Evolutionary conservation across 2,797 vertebrate species (phyloP).

Genomic region (Esox lucius): DNA sequence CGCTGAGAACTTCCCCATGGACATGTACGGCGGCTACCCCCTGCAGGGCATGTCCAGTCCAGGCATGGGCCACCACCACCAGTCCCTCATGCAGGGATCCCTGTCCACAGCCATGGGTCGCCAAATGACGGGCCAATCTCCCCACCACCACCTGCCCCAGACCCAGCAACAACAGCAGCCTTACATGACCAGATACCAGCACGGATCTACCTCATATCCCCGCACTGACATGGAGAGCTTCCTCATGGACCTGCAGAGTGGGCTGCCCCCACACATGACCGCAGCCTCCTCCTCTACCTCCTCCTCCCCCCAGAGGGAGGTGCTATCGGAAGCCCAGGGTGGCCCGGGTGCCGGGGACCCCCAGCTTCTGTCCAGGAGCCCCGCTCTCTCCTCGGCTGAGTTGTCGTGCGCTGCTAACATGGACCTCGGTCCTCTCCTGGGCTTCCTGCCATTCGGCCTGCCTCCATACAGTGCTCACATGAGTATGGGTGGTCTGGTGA

Average conservation of each 20-base stretch:
- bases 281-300: slow-evolving; percentile 78
- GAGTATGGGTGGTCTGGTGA: slow-evolving; percentile 86
- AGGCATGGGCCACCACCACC: slow-evolving; percentile 78
- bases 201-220: slow-evolving; percentile 95
- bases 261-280: slow-evolving; percentile 80
- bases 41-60: slow-evolving; percentile 85
- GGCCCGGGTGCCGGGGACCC: slow-evolving; percentile 61
- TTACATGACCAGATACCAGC: slow-evolving; percentile 89
- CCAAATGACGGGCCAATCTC: slow-evolving; percentile 81
- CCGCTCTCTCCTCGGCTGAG: slow-evolving; percentile 83
- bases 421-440: slow-evolving; percentile 92
- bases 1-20: slow-evolving; percentile 80
- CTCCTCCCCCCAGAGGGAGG: slow-evolving; percentile 81
- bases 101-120: slow-evolving; percentile 83
- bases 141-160: slow-evolving; percentile 67
- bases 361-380: slow-evolving; percentile 86
- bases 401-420: slow-evolving; percentile 91
- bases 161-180: slow-evolving; percentile 60
- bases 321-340: slow-evolving; percentile 62
- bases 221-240: slow-evolving; percentile 95
- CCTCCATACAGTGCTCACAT: slow-evolving; percentile 90
- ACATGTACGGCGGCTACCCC: slow-evolving; percentile 87
- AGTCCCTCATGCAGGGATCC: slow-evolving; percentile 84
- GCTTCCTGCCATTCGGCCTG: slow-evolving; percentile 91
- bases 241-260: slow-evolving; percentile 92